phyloP scores from a whole-genome alignment of 2,113 vertebrate species.

The Engystomops pustulosus region DNA sequence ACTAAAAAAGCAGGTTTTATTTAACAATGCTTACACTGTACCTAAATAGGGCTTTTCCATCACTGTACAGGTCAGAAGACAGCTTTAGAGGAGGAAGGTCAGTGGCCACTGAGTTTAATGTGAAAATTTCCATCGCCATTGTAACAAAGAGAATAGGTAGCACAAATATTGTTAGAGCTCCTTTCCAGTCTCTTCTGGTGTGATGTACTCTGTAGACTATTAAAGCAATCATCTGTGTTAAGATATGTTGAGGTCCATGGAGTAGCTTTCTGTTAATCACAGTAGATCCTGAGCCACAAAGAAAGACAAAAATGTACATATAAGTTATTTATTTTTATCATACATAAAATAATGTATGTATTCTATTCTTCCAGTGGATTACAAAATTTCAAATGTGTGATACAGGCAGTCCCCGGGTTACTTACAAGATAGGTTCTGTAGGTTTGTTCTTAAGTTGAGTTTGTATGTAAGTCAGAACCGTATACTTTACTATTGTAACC shows the following conservation, averaged over 20 bases:
- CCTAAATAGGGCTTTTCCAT: background rate
- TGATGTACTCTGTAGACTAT: conserved; percentile 61
- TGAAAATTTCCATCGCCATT: conserved; percentile 76
- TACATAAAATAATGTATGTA: too few species aligned
- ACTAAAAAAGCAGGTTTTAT: background rate
- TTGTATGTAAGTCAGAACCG: too few species aligned
- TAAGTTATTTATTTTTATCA: too few species aligned
- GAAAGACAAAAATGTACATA: background rate
- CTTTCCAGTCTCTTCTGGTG: conserved; percentile 65
- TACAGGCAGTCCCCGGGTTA: too few species aligned
- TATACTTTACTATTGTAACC: too few species aligned
- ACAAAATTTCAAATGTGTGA: too few species aligned
- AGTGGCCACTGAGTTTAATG: conserved; percentile 66
- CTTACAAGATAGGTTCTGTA: too few species aligned
- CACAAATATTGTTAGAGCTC: conserved; percentile 59
- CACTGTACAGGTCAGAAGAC: conserved; percentile 12
- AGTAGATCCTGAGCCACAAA: conserved; percentile 58
- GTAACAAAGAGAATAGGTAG: conserved; percentile 74
- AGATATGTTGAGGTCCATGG: background rate
- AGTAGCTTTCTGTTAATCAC: conserved; percentile 43
- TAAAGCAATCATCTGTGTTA: background rate
- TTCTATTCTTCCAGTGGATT: too few species aligned
- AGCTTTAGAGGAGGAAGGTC: background rate
- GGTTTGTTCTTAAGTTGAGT: too few species aligned
- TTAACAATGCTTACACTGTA: background rate